Base-by-base conservation (phyloP, 2,888 invertebrate species). In the Leptinotarsa peninsularis region DNA sequence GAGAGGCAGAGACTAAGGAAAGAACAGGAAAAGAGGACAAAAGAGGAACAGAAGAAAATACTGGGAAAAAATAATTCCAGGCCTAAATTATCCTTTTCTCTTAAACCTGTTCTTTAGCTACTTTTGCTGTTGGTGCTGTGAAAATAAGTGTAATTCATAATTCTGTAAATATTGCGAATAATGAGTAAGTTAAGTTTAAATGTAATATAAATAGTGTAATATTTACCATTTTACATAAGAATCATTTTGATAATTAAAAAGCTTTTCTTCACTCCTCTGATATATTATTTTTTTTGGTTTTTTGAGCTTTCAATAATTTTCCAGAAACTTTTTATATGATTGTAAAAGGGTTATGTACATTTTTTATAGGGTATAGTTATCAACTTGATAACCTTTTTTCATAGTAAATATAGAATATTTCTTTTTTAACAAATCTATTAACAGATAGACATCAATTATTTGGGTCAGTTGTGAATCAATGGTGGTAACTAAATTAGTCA, bases 1-100 rank as follows among this genome's bases (percentile, higher is more conserved):
- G 96, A 98, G 87, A 93, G 96, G 82, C 97, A 97, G 88, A 94
- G 93, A 87, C 91, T 98, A 90, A 94, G 96, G 86, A 96, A 96
- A 89, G 97, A 98, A 89, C 96, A 97, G 88, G 96, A 97, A 87
- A 96, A 95, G 86, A 93, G 96, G 84, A 91, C 95, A 76, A 97
- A 96, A 89, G 96, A 97, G 88, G 98, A 98, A 89, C 98, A 98
- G 90, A 98, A 97, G 90, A 95, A 97, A 89, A 98, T 98, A 84
- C 91, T 98, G 85, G 98, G 98, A 83, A 98, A 98, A 91, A 97
- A 97, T 89, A 98, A 98, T 91, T 97, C 98, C 76, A 92, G 98
- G 88, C 98, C 98, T 78, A 97, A 97, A 90, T 90, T 98, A 82
- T 98, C 98, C 72, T 98, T 98, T 90, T 93, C 95, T 71, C 90